Conservation (phyloP, 64 coral and sea anemone species). For the Catalaphyllia jardinei region DNA sequence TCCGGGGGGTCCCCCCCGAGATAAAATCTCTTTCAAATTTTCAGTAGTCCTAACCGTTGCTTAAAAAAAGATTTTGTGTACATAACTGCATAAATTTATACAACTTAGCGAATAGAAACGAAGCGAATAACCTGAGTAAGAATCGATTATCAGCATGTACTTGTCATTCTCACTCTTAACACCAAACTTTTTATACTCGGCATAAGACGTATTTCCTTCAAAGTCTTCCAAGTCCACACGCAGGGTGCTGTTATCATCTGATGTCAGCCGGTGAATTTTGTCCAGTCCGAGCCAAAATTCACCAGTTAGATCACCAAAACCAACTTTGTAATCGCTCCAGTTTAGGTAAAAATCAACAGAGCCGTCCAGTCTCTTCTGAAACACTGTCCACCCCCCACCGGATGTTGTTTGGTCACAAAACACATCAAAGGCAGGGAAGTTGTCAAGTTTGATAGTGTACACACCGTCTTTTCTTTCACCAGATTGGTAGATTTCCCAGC, state of each 20-base stretch:
- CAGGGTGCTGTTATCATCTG: not conserved
- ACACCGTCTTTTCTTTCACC: slow-evolving; percentile 4
- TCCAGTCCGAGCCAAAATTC: not conserved
- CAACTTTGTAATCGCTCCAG: not conserved
- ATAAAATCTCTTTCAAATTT: too few relatives aligned
- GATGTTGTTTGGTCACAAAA: not conserved
- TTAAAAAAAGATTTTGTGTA: too few relatives aligned
- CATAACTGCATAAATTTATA: not conserved
- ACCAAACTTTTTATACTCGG: not conserved
- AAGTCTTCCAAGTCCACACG: not conserved
- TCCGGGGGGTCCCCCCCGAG: too few relatives aligned
- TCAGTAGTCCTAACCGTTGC: too few relatives aligned
- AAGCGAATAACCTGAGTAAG: not conserved
- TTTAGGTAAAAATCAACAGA: not conserved
- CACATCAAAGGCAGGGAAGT: not conserved
- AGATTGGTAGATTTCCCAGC: slow-evolving; percentile 6
- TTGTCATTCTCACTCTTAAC: not conserved
- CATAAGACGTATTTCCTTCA: not conserved
- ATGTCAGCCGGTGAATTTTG: not conserved
- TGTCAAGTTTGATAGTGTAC: slow-evolving; percentile 6
- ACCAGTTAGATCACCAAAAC: not conserved
- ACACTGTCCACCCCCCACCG: slow-evolving; percentile 30
- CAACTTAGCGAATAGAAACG: not conserved
- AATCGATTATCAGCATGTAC: not conserved
- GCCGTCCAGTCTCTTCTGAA: not conserved